Conservation (phyloP, 2,888 invertebrate genomes). For the Chorisops tibialis region DNA sequence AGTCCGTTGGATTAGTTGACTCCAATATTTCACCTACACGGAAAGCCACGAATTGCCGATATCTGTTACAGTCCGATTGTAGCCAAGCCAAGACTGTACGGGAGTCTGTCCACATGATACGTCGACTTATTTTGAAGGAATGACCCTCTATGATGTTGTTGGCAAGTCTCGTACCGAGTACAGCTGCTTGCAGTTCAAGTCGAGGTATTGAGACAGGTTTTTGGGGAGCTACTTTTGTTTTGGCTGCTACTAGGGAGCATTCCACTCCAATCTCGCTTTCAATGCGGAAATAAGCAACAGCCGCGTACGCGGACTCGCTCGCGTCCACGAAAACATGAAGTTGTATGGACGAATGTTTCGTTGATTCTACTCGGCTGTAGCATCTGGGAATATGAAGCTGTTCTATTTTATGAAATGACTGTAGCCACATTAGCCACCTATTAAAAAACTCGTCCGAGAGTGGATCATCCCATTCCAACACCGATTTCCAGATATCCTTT, state of each 20-base stretch:
- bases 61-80: neutral
- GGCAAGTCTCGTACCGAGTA: conserved; percentile 24
- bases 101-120: neutral
- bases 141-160: neutral
- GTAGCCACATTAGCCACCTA: conserved; percentile 26
- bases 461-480: conserved; percentile 25
- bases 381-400: too few species aligned
- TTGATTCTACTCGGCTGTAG: too few species aligned
- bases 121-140: conserved; percentile 6
- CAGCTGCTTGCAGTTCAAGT: conserved; percentile 29
- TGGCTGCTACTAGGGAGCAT: conserved; percentile 13
- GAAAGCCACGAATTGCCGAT: neutral
- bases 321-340: neutral
- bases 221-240: conserved; percentile 32
- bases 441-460: conserved; percentile 22
- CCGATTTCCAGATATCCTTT: conserved; percentile 24
- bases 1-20: too few species aligned
- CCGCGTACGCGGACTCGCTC: too few species aligned
- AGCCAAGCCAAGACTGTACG: neutral
- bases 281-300: too few species aligned
- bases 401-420: conserved; percentile 26
- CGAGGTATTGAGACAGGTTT: conserved; percentile 26
- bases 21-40: conserved; percentile 7
- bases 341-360: neutral
- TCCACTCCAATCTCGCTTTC: neutral